A percentile compares a stretch with the other conserved stretches of the same genome.
These are phyloP conservation scores for Patella vulgata DNA, from an alignment of 1,140 invertebrate genomes.

Conservation along the genomic window DNA sequence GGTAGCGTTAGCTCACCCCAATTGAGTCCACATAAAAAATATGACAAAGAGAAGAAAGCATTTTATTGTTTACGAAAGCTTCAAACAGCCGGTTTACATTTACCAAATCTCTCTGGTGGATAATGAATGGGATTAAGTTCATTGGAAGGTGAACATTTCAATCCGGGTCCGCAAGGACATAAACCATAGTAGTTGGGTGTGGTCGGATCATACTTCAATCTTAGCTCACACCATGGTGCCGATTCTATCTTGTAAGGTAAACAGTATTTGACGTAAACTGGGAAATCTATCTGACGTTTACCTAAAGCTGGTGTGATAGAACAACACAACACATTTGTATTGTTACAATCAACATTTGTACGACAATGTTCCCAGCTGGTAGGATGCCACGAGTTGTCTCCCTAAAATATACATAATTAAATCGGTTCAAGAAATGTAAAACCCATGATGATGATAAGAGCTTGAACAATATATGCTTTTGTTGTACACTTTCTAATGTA, in stretches of 20 bases:
- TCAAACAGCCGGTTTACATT: constrained; percentile 35
- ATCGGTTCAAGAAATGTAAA: too few species aligned
- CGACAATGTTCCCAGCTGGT: constrained; percentile 18
- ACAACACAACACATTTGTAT: constrained; percentile 33
- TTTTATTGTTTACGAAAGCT: too few species aligned
- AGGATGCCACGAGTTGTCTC: constrained; percentile 5
- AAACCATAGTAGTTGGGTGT: constrained; percentile 38
- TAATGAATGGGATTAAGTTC: constrained; percentile 43
- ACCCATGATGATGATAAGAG: too few species aligned
- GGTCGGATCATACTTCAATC: constrained; percentile 30
- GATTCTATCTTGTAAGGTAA: constrained; percentile 45
- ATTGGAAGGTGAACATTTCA: constrained; percentile 36
- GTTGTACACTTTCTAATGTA: too few species aligned
- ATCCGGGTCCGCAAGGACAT: constrained; percentile 49
- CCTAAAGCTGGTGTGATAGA: constrained; percentile 47
- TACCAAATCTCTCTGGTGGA: constrained; percentile 42
- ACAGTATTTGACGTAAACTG: constrained; percentile 49
- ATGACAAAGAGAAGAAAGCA: too few species aligned
- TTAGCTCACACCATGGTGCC: constrained; percentile 43
- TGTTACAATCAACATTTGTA: constrained; percentile 33
- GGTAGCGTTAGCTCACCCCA: too few species aligned
- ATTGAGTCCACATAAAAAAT: too few species aligned
- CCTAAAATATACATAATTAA: too few species aligned
- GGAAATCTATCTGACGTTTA: constrained; percentile 26
- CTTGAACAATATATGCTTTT: too few species aligned